A percentile compares a stretch with the other conserved stretches of the same genome.
These are phyloP conservation scores for Smittia sp. DNA, from an alignment of 2,888 invertebrate genomes.

Conservation along the genomic window DNA sequence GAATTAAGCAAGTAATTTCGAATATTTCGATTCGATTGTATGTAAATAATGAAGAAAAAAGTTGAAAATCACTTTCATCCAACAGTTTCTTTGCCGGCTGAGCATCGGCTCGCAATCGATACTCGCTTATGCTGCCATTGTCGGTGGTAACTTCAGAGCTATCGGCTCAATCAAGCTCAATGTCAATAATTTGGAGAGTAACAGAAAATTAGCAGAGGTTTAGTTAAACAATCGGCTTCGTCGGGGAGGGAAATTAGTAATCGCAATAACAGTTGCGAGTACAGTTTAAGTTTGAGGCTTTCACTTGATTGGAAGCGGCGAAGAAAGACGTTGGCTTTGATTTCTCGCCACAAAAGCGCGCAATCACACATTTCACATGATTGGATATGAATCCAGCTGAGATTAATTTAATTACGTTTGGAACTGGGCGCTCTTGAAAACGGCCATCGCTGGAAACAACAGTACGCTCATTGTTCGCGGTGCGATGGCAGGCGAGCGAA, in stretches of 20 bases:
- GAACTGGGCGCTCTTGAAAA: conserved; percentile 22
- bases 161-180: conserved; percentile 28
- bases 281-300: conserved; percentile 8
- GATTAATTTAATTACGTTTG: conserved; percentile 37
- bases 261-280: background rate
- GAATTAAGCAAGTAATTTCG: conserved; percentile 37
- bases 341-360: background rate
- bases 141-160: background rate
- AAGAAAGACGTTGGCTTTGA: background rate
- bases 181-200: conserved; percentile 17
- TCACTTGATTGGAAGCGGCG: background rate
- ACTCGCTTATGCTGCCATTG: conserved; percentile 3
- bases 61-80: conserved; percentile 24
- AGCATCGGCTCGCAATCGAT: conserved; percentile 10
- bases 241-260: background rate
- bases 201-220: conserved; percentile 8
- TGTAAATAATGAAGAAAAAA: conserved; percentile 30
- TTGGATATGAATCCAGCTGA: conserved; percentile 37
- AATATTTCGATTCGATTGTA: conserved; percentile 30
- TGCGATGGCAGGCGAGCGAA: background rate
- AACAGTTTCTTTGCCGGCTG: background rate
- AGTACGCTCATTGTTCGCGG: background rate
- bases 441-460: background rate
- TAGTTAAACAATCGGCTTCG: background rate
- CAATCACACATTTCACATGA: conserved; percentile 6